Conservation (phyloP, 2,113 vertebrate genomes). For the Isurus oxyrinchus region DNA sequence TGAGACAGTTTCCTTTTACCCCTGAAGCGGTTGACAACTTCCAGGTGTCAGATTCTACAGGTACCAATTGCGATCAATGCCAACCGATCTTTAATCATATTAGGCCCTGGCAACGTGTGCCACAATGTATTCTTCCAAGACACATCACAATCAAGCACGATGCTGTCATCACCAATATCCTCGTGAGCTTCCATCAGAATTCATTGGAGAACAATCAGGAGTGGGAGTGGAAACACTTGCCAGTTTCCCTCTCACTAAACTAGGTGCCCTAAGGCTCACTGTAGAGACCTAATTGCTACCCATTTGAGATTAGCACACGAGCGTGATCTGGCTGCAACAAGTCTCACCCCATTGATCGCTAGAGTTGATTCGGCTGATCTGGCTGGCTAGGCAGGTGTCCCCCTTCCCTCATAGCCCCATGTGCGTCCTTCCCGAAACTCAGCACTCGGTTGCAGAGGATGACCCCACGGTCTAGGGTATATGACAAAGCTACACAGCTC, state of each 20-base stretch:
- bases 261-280: background rate
- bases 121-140: background rate
- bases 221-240: background rate
- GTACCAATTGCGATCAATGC: background rate
- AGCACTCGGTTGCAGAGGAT: too few species aligned
- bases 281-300: background rate
- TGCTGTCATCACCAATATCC: background rate
- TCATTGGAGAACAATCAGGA: background rate
- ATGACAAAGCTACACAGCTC: too few species aligned
- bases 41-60: background rate
- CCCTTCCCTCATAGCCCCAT: too few species aligned
- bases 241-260: background rate
- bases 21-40: background rate
- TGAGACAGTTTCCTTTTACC: background rate
- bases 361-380: too few species aligned
- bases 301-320: background rate
- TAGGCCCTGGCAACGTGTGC: background rate
- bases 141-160: background rate
- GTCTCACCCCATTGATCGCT: too few species aligned
- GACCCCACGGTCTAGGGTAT: too few species aligned
- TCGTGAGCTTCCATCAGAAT: background rate
- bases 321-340: too few species aligned
- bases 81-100: background rate
- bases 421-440: too few species aligned
- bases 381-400: too few species aligned